These are phyloP conservation scores for Miichthys miiuy DNA, from an alignment of 2,797 vertebrate genomes.

Conservation along the genomic window DNA sequence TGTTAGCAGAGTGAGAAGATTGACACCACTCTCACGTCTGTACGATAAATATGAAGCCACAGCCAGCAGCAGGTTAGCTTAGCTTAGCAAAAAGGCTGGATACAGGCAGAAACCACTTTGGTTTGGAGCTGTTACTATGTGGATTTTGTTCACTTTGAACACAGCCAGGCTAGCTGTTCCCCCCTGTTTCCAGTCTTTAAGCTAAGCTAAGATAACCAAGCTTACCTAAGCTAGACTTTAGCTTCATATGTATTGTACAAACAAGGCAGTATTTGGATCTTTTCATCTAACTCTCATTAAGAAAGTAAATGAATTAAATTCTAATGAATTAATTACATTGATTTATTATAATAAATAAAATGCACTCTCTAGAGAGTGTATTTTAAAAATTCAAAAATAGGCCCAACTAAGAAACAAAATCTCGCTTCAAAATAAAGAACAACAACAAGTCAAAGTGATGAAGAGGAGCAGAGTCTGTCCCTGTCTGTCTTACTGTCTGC, in stretches of 20 bases:
- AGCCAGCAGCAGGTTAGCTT: not conserved
- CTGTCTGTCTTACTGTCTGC: slow-evolving; percentile 21
- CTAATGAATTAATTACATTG: not conserved
- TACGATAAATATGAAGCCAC: not conserved
- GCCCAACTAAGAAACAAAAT: not conserved
- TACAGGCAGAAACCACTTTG: not conserved
- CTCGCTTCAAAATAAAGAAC: not conserved
- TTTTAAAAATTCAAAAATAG: not conserved
- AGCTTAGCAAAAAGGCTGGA: not conserved
- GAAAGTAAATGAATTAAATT: not conserved
- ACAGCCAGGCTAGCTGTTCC: not conserved
- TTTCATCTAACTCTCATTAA: not conserved
- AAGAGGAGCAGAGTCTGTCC: slow-evolving; percentile 31
- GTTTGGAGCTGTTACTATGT: not conserved
- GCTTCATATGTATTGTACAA: not conserved
- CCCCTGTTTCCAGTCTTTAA: not conserved
- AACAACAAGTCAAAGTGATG: not conserved
- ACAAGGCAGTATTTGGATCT: not conserved
- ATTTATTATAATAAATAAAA: not conserved
- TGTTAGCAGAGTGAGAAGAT: not conserved
- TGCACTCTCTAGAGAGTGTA: not conserved
- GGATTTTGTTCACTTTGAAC: not conserved
- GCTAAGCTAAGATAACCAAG: not conserved
- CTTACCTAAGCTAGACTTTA: not conserved
- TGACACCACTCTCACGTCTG: not conserved